A percentile compares a stretch with the other conserved stretches of the same genome.
Evolutionary conservation across 2,888 invertebrate genomes (phyloP).

Genomic region (Cheilosia pagana): DNA sequence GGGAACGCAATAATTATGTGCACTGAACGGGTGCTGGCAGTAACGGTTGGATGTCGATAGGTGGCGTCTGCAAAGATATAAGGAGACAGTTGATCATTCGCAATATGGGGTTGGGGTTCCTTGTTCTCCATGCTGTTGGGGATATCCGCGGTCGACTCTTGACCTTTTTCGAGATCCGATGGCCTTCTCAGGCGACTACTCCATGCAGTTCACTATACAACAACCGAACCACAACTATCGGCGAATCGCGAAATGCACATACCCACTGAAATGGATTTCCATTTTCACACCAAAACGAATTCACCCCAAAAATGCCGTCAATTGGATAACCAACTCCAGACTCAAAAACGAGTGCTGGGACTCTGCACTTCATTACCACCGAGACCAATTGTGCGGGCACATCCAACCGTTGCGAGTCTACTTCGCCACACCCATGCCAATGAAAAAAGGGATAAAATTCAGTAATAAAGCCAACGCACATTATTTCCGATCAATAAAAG

Average conservation of each 20-base stretch:
- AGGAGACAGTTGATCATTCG: too few relatives aligned
- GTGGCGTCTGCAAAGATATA: too few relatives aligned
- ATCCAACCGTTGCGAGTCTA: constrained; percentile 32
- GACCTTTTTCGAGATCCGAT: too few relatives aligned
- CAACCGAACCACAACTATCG: not conserved
- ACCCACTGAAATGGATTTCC: constrained; percentile 20
- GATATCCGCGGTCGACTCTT: too few relatives aligned
- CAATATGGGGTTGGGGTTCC: too few relatives aligned
- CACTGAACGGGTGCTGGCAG: too few relatives aligned
- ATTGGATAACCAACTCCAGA: constrained; percentile 14
- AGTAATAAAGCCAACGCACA: constrained; percentile 31
- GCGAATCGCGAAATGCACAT: constrained; percentile 18
- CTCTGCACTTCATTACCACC: constrained; percentile 32
- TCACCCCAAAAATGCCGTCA: constrained; percentile 32
- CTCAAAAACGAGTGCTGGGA: constrained; percentile 38
- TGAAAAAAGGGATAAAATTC: constrained; percentile 39
- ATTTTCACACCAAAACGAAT: constrained; percentile 42
- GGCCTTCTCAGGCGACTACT: too few relatives aligned
- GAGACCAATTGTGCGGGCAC: constrained; percentile 7
- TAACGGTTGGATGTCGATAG: too few relatives aligned
- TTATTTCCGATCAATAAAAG: constrained; percentile 41
- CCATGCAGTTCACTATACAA: too few relatives aligned
- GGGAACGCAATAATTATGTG: constrained; percentile 1
- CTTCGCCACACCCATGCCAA: constrained; percentile 52
- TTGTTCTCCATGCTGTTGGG: too few relatives aligned